Evolutionary conservation across 2,888 invertebrate species (phyloP).

Genomic region (Omphaloscelis lunosa): DNA sequence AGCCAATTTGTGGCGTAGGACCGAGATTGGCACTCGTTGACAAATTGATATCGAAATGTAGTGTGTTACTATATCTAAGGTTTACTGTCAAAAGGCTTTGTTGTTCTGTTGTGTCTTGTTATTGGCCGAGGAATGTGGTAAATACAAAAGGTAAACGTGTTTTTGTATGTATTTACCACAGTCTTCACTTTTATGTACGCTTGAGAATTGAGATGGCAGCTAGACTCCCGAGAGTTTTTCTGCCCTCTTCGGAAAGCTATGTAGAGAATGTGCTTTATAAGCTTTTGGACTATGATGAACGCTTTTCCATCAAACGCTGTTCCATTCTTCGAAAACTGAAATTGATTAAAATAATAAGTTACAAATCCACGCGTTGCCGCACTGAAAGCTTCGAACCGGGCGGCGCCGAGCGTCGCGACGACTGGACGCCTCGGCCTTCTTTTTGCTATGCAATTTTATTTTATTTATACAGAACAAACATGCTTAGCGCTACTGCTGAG

Average conservation of each 20-base stretch:
- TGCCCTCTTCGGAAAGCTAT: neutral
- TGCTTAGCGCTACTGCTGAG: too few relatives aligned
- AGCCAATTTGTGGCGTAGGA: constrained; percentile 75
- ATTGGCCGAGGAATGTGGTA: neutral
- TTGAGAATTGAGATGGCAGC: neutral
- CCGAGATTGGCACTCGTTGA: constrained; percentile 66
- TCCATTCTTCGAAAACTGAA: neutral
- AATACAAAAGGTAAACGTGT: too few relatives aligned
- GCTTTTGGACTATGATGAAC: neutral
- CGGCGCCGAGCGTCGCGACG: constrained; percentile 53
- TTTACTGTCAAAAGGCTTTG: neutral
- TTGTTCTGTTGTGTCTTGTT: neutral
- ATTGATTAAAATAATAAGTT: constrained; percentile 29
- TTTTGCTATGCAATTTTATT: constrained; percentile 48
- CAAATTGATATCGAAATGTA: constrained; percentile 42
- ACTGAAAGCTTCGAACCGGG: constrained; percentile 30
- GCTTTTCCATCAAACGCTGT: neutral
- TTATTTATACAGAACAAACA: constrained; percentile 28
- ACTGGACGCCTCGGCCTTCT: constrained; percentile 46
- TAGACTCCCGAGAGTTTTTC: neutral
- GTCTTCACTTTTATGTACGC: neutral
- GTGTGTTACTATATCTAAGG: neutral
- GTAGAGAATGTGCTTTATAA: neutral
- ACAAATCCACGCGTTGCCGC: constrained; percentile 21
- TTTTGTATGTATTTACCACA: neutral